Conservation (phyloP, 2,888 invertebrate genomes). For the Eilema caniola region DNA sequence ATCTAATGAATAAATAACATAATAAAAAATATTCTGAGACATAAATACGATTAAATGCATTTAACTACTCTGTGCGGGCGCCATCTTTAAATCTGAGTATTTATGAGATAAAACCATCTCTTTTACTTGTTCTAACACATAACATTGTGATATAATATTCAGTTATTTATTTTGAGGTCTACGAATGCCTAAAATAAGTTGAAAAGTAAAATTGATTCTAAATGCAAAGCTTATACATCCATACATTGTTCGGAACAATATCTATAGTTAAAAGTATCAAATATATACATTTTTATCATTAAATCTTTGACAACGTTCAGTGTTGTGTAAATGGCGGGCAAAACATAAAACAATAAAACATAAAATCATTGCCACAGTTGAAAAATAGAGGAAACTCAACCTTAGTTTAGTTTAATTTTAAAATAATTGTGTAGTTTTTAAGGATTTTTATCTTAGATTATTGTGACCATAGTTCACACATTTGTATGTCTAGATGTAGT, state of each 20-base stretch:
- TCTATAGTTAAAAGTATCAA: slow-evolving; percentile 52
- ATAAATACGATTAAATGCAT: slow-evolving; percentile 22
- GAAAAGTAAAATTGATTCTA: slow-evolving; percentile 36
- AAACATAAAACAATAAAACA: slow-evolving; percentile 29
- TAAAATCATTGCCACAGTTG: slow-evolving; percentile 41
- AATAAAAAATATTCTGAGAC: slow-evolving; percentile 10
- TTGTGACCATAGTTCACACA: slow-evolving; percentile 3
- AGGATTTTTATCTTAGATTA: not conserved
- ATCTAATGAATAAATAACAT: slow-evolving; percentile 15
- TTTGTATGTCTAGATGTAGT: slow-evolving; percentile 25
- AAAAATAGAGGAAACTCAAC: slow-evolving; percentile 10
- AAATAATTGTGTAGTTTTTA: not conserved
- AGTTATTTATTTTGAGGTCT: slow-evolving; percentile 11
- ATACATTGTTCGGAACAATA: slow-evolving; percentile 45
- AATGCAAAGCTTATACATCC: slow-evolving; percentile 43
- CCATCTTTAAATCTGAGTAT: slow-evolving; percentile 16
- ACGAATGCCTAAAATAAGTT: slow-evolving; percentile 29
- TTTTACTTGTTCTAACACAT: slow-evolving; percentile 16
- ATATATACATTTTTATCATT: slow-evolving; percentile 59
- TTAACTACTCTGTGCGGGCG: slow-evolving; percentile 12
- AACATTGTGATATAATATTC: slow-evolving; percentile 11
- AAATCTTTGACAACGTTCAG: slow-evolving; percentile 52
- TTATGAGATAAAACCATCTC: not conserved
- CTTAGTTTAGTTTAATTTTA: slow-evolving; percentile 1
- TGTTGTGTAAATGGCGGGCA: slow-evolving; percentile 50